Evolutionary conservation across 2,888 invertebrate species (phyloP).

Genomic region (Eupithecia abbreviata): DNA sequence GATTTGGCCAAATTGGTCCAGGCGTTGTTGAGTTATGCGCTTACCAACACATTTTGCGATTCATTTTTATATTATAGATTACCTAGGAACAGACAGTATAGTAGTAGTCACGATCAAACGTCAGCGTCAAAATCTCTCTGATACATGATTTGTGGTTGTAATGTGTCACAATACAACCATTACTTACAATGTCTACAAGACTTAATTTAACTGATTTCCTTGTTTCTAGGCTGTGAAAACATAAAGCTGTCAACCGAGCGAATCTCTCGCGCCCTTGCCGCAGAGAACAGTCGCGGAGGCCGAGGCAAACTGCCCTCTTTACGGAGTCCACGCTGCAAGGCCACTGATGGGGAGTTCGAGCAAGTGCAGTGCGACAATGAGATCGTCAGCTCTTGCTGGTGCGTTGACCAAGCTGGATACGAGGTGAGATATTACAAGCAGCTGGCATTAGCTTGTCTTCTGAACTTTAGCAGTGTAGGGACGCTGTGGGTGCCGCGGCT

Average conservation of each 20-base stretch:
- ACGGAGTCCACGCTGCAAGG: slow-evolving; percentile 88
- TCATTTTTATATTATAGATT: no score
- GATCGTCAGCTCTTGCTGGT: slow-evolving; percentile 91
- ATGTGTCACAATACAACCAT: background rate
- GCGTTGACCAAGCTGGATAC: slow-evolving; percentile 90
- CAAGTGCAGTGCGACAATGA: slow-evolving; percentile 90
- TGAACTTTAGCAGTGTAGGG: slow-evolving; percentile 74
- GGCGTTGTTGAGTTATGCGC: no score
- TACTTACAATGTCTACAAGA: background rate
- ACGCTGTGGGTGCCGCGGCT: slow-evolving; percentile 86
- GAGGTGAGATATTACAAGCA: slow-evolving; percentile 75
- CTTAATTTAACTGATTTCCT: background rate
- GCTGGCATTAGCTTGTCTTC: slow-evolving; percentile 62
- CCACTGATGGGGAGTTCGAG: slow-evolving; percentile 89
- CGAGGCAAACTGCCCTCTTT: slow-evolving; percentile 85
- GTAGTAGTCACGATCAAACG: background rate
- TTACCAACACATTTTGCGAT: no score
- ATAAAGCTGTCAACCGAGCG: slow-evolving; percentile 73
- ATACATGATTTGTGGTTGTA: background rate
- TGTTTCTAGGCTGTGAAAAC: slow-evolving; percentile 74
- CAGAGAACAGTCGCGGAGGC: slow-evolving; percentile 84
- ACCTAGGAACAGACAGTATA: background rate
- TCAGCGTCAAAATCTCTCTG: background rate
- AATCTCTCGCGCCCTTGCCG: slow-evolving; percentile 74
- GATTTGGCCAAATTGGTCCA: no score